Evolutionary conservation across 2,888 invertebrate genomes (phyloP), one percentile per base, ranked within the genome.

Genomic region (Tineola bisselliella): DNA sequence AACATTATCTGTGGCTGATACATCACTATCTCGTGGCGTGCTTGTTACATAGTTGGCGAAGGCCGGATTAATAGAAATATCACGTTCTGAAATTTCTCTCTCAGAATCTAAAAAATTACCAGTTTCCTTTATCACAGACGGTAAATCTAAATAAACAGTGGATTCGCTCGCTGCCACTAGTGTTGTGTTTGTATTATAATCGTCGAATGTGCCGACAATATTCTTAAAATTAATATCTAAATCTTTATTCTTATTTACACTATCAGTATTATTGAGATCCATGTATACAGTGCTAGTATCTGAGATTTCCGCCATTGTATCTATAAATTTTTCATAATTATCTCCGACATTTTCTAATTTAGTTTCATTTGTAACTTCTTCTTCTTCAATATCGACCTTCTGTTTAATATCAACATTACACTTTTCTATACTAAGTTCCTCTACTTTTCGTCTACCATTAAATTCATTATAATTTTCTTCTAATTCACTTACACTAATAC

Each of bases 131-230:
- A 75, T 70, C 57, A 74, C 70, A 66, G 76, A 78, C 44, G 87
- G 87, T 64, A 83, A 71, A 70, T 87, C 84, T 74, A 87, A 74
- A 65, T 87, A 86, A 56, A 74, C 70, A 0, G 86, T 86, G 31
- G 86, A 84, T 64, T 86, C 84, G 65, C 78, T 75, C 64, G 70
- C 74, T 8, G 30, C 17, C 11, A 70, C 62, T 18, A 77, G 63
- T 67, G 60, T 67, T 68, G 63, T 64, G 64, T 60, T 61, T 64
- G 38, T 70, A 66, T 61, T 62, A 64, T 31, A 61, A 63, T 75
- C 72, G 33, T 76, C 64, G 62, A 69, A 73, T 8, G 70, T 69
- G 59, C 68, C 65, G 44, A 73, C 70, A n/a, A 71, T 64, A 59
- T 71, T 66, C 62, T 69, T 70, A 25, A 25, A 25, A 25, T 25